These are phyloP conservation scores for Gobio occitaniae DNA, from an alignment of 2,797 vertebrate species.

Conservation along the genomic window DNA sequence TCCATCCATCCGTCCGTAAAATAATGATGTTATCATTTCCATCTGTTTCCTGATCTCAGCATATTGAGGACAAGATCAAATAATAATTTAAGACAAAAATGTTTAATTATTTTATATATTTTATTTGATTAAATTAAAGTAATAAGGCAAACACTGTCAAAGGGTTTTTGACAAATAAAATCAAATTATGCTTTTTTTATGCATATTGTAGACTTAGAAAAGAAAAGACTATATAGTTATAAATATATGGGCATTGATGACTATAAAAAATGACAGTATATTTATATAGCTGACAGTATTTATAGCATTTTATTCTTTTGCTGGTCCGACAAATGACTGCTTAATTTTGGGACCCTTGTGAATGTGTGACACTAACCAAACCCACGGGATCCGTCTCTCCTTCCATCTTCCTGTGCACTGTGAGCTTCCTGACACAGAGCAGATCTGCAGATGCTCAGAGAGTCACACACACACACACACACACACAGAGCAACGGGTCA, in stretches of 20 bases:
- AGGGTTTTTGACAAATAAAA: not conserved
- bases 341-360: not conserved
- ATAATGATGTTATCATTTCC: too few relatives aligned
- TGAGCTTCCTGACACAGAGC: slow-evolving; percentile 64
- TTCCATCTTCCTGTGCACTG: slow-evolving; percentile 66
- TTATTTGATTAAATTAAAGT: too few relatives aligned
- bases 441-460: slow-evolving; percentile 72
- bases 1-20: too few relatives aligned
- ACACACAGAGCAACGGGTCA: not conserved
- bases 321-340: not conserved
- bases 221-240: not conserved
- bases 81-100: too few relatives aligned
- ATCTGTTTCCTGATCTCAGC: too few relatives aligned
- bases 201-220: too few relatives aligned
- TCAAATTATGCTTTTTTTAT: not conserved
- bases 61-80: too few relatives aligned
- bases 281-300: too few relatives aligned
- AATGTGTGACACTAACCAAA: not conserved
- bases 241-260: not conserved
- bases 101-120: too few relatives aligned
- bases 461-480: slow-evolving; percentile 59
- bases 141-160: too few relatives aligned
- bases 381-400: slow-evolving; percentile 35
- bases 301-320: not conserved
- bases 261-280: not conserved